Evolutionary conservation across 2,888 invertebrate genomes (phyloP), one percentile per base, ranked within the genome.

Genomic region (Nephrotoma flavescens): DNA sequence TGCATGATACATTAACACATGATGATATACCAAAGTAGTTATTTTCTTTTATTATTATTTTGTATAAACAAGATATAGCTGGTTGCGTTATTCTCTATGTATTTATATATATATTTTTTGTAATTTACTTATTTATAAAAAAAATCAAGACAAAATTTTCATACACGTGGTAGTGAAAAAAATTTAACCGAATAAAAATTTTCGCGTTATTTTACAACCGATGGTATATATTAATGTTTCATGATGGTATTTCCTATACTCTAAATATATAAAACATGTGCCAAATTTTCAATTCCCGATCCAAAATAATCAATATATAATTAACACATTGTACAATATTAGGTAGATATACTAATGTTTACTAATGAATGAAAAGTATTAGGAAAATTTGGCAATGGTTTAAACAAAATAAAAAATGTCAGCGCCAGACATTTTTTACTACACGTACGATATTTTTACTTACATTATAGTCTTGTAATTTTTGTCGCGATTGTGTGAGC

Each of bases 391-490:
- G 71, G 71, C 71, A 71, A 71, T 71, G 31, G 31, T 71, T 71
- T 71, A 31, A 47, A 9, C 0, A 31, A 71, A 31, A 52, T 31
- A 31, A n/a, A 71, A 52, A 31, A 19, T n/a, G 31, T 71, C 71
- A 31, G 71, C 71, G 31, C 71, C 71, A 71, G 71, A 71, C 71
- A 71, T 71, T 71, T 71, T 57, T 71, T 71, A 31, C 71, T 19
- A 11, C 15, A 52, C 52, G 44, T 52, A 52, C 52, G 44, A 44
- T 44, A 44, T 52, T 11, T 71, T 71, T 84, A 91, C 93, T 90
- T 93, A 96, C 96, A 92, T 95, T 94, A 92, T 97, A 97, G 91
- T 97, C 97, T 91, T 96, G 96, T 90, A 97, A 93, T 92, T 95
- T 97, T 90, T 96, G 96, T 89, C 96, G 94, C 86, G 96, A 95